Conservation (phyloP, 2,888 invertebrate genomes). For the Plusia festucae region DNA sequence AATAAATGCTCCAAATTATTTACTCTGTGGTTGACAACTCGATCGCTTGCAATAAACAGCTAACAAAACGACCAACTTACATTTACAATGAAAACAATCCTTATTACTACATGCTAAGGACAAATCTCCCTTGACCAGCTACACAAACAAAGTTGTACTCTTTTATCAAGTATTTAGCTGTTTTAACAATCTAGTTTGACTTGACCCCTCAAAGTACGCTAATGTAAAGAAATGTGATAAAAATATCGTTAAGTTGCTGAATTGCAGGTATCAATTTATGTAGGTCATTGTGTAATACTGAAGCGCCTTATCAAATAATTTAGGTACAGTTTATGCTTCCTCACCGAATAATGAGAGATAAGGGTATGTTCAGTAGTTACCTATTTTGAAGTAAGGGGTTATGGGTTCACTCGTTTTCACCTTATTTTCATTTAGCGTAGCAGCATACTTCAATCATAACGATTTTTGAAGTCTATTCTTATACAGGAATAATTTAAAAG, state of each 20-base stretch:
- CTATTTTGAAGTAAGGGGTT: too few relatives aligned
- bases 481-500: too few relatives aligned
- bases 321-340: slow-evolving; percentile 50
- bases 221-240: slow-evolving; percentile 52
- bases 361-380: too few relatives aligned
- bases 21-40: too few relatives aligned
- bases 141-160: slow-evolving; percentile 16
- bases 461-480: too few relatives aligned
- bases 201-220: slow-evolving; percentile 40
- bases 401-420: too few relatives aligned
- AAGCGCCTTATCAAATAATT: slow-evolving; percentile 39
- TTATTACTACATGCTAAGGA: background rate
- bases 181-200: slow-evolving; percentile 42
- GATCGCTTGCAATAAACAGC: slow-evolving; percentile 50
- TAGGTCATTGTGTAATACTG: slow-evolving; percentile 51
- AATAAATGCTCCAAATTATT: too few relatives aligned
- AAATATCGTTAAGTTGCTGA: slow-evolving; percentile 26
- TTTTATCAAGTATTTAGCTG: slow-evolving; percentile 46
- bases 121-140: background rate
- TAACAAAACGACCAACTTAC: slow-evolving; percentile 34
- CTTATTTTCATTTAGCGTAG: too few relatives aligned
- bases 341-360: slow-evolving; percentile 12
- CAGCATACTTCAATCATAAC: too few relatives aligned
- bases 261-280: slow-evolving; percentile 48
- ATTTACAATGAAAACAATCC: slow-evolving; percentile 48